phyloP scores from a whole-genome alignment of 2,113 vertebrate species.

The Lepisosteus oculatus region DNA sequence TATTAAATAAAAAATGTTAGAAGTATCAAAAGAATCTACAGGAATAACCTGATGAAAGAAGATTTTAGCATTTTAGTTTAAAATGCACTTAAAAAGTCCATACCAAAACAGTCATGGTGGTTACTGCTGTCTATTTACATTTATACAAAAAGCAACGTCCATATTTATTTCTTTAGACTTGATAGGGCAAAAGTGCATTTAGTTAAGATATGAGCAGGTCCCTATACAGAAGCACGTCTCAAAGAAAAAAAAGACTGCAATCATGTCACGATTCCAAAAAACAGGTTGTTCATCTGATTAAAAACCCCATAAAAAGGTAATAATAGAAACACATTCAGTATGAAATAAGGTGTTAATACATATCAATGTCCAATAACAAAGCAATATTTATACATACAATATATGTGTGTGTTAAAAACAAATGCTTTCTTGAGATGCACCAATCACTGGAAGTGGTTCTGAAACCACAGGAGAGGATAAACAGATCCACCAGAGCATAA shows the following conservation, averaged over 20 bases:
- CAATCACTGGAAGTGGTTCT: slow-evolving; percentile 32
- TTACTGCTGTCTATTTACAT: slow-evolving; percentile 78
- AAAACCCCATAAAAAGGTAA: slow-evolving; percentile 53
- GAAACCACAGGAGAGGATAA: slow-evolving; percentile 32
- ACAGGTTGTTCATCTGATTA: slow-evolving; percentile 37
- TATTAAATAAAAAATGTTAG: neutral
- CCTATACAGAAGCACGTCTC: slow-evolving; percentile 69
- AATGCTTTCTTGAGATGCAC: slow-evolving; percentile 53
- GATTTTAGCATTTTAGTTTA: slow-evolving; percentile 50
- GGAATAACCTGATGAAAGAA: slow-evolving; percentile 52
- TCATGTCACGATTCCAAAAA: slow-evolving; percentile 59
- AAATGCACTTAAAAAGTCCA: slow-evolving; percentile 53
- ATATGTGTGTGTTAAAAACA: neutral
- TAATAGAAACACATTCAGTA: slow-evolving; percentile 67
- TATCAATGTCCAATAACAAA: slow-evolving; percentile 58
- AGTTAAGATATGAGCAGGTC: slow-evolving; percentile 75
- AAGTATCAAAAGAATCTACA: neutral
- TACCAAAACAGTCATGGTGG: slow-evolving; percentile 59
- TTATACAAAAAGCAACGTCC: slow-evolving; percentile 79
- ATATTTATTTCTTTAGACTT: slow-evolving; percentile 53
- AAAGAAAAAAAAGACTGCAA: slow-evolving; percentile 66
- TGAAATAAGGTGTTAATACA: slow-evolving; percentile 75
- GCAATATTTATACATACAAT: slow-evolving; percentile 26
- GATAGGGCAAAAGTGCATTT: slow-evolving; percentile 94
- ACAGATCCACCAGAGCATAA: slow-evolving; percentile 48